Conservation (phyloP, 2,113 vertebrate genomes). For the Stictonetta naevosa region DNA sequence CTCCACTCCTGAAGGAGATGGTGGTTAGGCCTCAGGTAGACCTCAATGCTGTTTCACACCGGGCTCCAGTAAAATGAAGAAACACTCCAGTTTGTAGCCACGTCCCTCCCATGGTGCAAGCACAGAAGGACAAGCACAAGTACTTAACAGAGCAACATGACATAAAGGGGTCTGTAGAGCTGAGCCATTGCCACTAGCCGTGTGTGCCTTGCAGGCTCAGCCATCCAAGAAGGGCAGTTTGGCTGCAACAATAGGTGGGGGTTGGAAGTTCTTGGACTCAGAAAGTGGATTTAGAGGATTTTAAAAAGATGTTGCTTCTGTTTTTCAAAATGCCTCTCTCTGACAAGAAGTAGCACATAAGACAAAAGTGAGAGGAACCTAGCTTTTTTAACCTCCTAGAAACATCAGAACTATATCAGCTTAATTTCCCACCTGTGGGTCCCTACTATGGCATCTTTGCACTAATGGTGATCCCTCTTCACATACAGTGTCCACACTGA, state of each 20-base stretch:
- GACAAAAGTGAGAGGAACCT: background rate
- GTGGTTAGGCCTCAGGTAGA: background rate
- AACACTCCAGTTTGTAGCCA: background rate
- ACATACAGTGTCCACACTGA: background rate
- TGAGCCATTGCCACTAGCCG: background rate
- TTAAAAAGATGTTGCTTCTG: background rate
- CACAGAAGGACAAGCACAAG: background rate
- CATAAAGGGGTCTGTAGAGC: background rate
- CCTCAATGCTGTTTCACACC: background rate
- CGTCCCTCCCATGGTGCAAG: background rate
- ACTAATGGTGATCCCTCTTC: no score
- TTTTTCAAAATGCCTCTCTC: background rate
- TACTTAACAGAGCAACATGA: background rate
- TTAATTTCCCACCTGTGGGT: background rate
- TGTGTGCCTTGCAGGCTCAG: background rate
- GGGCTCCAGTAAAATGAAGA: background rate
- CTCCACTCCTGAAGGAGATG: fast-evolving
- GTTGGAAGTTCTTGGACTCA: background rate
- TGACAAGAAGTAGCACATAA: background rate
- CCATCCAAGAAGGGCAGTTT: background rate
- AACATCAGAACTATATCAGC: background rate
- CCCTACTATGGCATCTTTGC: background rate
- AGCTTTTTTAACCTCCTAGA: background rate
- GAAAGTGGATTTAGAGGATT: background rate
- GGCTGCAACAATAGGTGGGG: background rate